Evolutionary conservation across 2,888 invertebrate genomes (phyloP).

Genomic region (Caenorhabditis sinica): DNA sequence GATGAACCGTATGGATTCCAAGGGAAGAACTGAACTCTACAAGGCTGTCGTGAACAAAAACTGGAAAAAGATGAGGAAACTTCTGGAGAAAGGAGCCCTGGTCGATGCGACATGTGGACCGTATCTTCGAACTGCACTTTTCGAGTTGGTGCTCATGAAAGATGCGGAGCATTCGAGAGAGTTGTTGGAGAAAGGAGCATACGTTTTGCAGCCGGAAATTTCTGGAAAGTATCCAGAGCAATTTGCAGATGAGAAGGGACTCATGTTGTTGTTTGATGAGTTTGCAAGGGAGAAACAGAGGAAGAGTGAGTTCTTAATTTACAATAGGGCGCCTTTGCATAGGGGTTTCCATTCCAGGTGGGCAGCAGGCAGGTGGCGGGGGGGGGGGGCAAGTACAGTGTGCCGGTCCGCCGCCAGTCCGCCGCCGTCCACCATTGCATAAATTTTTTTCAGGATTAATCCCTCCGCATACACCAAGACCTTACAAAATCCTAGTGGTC

Average conservation of each 20-base stretch:
- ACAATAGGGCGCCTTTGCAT: background rate
- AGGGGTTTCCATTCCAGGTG: no score
- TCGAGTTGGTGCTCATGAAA: slow-evolving; percentile 15
- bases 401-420: no score
- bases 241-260: slow-evolving; percentile 12
- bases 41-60: slow-evolving; percentile 11
- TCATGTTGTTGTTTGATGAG: slow-evolving; percentile 21
- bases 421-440: background rate
- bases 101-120: slow-evolving; percentile 30
- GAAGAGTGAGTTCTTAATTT: background rate
- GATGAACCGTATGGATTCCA: slow-evolving; percentile 24
- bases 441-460: slow-evolving; percentile 9
- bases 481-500: slow-evolving; percentile 11
- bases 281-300: background rate
- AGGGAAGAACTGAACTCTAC: slow-evolving; percentile 16
- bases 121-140: slow-evolving; percentile 1
- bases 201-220: slow-evolving; percentile 9
- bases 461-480: slow-evolving; percentile 7
- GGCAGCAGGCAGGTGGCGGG: no score
- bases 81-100: slow-evolving; percentile 27
- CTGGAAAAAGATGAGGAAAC: background rate
- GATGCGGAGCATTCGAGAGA: slow-evolving; percentile 19
- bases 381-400: no score
- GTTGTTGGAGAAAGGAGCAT: slow-evolving; percentile 15
- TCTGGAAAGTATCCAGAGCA: slow-evolving; percentile 20